phyloP scores from a whole-genome alignment of 1,140 invertebrate genomes.

The Planococcus citri region DNA sequence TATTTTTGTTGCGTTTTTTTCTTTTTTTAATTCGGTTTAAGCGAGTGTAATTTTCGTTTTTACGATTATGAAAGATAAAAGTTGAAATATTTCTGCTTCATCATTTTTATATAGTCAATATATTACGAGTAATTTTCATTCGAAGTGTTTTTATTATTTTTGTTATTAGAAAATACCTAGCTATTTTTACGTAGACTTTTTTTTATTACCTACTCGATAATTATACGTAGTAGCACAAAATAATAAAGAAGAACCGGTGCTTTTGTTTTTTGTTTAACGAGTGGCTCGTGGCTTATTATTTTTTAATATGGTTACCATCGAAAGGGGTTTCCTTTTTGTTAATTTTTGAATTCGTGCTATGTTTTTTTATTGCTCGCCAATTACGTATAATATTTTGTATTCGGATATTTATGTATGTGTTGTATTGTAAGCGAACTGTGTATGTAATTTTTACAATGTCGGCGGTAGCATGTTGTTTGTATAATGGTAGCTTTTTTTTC shows the following conservation, averaged over 20 bases:
- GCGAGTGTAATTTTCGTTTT: too few relatives aligned
- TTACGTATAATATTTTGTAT: too few relatives aligned
- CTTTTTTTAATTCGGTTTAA: too few relatives aligned
- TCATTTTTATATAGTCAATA: too few relatives aligned
- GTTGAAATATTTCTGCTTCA: too few relatives aligned
- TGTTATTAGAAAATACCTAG: background rate
- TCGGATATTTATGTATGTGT: too few relatives aligned
- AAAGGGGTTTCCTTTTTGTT: slow-evolving; percentile 1
- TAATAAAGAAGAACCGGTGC: background rate
- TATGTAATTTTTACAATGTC: too few relatives aligned
- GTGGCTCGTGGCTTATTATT: background rate
- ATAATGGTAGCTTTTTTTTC: background rate
- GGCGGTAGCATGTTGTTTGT: background rate
- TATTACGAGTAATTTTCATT: background rate
- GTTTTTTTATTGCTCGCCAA: background rate
- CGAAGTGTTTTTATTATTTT: background rate
- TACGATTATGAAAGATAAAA: too few relatives aligned
- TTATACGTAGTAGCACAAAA: background rate
- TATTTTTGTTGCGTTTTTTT: too few relatives aligned
- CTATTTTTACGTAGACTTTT: background rate
- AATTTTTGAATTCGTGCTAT: background rate
- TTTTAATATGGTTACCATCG: background rate
- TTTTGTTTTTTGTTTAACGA: background rate
- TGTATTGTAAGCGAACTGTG: too few relatives aligned
- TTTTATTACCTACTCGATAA: background rate